Conservation (phyloP, 2,113 vertebrate species). For the Proteles cristata region DNA sequence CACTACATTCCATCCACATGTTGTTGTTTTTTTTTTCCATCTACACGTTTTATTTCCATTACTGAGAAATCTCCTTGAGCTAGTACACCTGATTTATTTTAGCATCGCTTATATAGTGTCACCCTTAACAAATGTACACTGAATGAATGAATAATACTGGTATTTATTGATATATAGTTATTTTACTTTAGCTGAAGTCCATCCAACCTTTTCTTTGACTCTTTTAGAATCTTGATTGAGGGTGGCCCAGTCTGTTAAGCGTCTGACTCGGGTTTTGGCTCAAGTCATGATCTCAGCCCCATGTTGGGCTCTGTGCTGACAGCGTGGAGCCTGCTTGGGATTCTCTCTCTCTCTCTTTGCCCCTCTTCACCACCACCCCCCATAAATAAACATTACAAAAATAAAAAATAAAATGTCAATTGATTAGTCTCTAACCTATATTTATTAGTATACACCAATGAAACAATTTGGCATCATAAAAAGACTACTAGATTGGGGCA, state of each 20-base stretch:
- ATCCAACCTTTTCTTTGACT: background rate
- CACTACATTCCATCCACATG: background rate
- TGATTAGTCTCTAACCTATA: conserved; percentile 5
- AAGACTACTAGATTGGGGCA: background rate
- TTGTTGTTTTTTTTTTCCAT: no score
- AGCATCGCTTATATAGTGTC: background rate
- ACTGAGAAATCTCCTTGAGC: background rate
- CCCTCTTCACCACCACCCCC: no score
- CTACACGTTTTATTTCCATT: conserved; percentile 13
- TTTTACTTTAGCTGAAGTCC: conserved; percentile 40
- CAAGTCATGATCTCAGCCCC: no score
- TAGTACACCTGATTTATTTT: background rate
- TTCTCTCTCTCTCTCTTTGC: no score
- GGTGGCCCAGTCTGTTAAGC: no score
- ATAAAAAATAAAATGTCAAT: no score
- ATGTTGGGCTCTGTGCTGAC: no score
- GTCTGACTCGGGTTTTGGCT: no score
- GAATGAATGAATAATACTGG: background rate
- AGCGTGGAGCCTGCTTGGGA: no score
- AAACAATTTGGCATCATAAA: conserved; percentile 16
- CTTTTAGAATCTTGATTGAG: background rate
- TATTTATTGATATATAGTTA: background rate
- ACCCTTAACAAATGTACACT: background rate
- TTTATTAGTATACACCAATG: background rate
- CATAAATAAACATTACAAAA: no score